These are phyloP conservation scores for Cyanoliseus patagonus DNA, from an alignment of 2,113 vertebrate genomes.

Conservation along the genomic window DNA sequence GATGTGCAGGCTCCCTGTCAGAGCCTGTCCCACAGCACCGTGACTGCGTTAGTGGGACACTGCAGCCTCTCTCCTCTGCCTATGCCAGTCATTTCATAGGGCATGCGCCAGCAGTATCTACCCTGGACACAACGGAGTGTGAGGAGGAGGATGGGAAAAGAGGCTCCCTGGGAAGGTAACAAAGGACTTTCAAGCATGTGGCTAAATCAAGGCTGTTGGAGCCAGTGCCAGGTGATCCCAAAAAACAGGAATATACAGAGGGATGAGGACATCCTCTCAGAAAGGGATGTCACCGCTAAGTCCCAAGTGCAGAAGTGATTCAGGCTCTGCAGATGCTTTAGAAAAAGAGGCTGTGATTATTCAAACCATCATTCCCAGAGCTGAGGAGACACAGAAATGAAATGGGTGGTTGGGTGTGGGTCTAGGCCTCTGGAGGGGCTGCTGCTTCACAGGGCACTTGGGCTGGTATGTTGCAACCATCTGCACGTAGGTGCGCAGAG, in stretches of 20 bases:
- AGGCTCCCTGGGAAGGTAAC: background rate
- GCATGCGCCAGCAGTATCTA: background rate
- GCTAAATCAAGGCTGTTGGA: background rate
- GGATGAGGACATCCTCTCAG: background rate
- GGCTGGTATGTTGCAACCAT: accelerated
- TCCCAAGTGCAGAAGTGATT: background rate
- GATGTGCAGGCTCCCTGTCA: background rate
- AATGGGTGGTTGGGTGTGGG: accelerated
- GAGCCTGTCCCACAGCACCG: background rate
- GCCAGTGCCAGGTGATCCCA: background rate
- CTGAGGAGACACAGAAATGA: background rate
- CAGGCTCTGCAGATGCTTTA: background rate
- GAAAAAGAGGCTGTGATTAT: background rate
- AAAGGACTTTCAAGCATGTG: accelerated
- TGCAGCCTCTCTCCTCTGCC: background rate
- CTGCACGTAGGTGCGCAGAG: background rate
- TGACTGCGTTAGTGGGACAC: background rate
- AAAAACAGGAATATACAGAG: background rate
- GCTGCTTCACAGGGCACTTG: background rate
- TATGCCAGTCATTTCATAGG: background rate
- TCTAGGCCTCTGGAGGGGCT: background rate
- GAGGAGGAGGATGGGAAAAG: background rate
- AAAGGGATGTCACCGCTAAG: background rate
- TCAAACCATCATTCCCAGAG: background rate
- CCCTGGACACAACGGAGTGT: accelerated